Evolutionary conservation across 2,113 vertebrate genomes (phyloP).

Genomic region (Cathartes aura): DNA sequence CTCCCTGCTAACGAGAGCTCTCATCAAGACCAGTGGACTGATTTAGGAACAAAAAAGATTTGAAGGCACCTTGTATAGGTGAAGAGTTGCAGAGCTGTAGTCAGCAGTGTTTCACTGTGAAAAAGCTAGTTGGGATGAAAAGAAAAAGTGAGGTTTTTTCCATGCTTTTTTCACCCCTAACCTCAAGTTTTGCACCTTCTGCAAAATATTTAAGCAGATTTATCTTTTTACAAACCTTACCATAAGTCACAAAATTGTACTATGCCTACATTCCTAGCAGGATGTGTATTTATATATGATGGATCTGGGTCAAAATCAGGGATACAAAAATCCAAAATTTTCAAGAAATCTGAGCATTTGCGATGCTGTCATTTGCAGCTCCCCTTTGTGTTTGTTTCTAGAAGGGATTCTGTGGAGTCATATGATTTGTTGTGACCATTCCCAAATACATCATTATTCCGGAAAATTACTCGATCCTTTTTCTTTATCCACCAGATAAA

Average conservation of each 20-base stretch:
- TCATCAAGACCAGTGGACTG: background rate
- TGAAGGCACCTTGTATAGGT: background rate
- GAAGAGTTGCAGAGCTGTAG: background rate
- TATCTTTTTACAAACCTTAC: background rate
- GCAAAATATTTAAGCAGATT: background rate
- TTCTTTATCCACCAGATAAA: background rate
- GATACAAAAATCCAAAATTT: background rate
- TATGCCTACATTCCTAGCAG: background rate
- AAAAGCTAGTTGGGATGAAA: background rate
- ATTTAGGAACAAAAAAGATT: background rate
- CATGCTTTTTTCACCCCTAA: background rate
- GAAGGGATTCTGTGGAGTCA: slow-evolving; percentile 12
- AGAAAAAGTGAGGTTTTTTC: background rate
- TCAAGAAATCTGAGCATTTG: background rate
- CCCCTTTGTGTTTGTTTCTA: slow-evolving; percentile 46
- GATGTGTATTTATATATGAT: background rate
- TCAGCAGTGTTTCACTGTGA: rapidly evolving
- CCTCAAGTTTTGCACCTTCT: background rate
- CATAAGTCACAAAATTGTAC: background rate
- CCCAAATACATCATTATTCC: background rate
- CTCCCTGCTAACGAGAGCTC: background rate
- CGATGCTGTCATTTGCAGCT: background rate
- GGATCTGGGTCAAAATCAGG: background rate
- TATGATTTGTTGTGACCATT: background rate
- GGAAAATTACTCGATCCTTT: background rate